phyloP scores from a whole-genome alignment of 2,888 invertebrate species.

The Hedya salicella region DNA sequence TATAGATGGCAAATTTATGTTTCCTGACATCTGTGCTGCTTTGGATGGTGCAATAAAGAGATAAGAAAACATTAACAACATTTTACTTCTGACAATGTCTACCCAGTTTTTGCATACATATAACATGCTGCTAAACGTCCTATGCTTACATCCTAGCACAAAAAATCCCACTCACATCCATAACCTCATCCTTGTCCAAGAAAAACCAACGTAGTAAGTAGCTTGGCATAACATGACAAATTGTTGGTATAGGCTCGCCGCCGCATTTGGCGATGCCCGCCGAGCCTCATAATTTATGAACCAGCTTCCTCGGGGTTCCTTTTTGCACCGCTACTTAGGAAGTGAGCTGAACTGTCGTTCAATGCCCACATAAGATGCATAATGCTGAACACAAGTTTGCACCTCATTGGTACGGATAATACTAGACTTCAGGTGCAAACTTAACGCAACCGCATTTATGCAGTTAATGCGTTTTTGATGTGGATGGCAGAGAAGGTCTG shows the following conservation, averaged over 20 bases:
- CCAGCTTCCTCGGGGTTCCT: slow-evolving; percentile 8
- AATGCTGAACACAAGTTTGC: not conserved
- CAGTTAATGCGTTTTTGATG: not conserved
- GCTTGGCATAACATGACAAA: slow-evolving; percentile 23
- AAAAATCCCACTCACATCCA: slow-evolving; percentile 17
- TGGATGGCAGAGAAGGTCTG: not conserved
- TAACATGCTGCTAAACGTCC: not conserved
- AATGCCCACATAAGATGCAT: not conserved
- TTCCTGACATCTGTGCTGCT: too few species aligned
- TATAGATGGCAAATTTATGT: too few species aligned
- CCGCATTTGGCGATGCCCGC: slow-evolving; percentile 24
- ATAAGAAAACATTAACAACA: too few species aligned
- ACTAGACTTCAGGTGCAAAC: not conserved
- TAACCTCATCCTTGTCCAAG: slow-evolving; percentile 6
- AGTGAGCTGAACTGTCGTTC: not conserved
- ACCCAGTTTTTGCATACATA: not conserved
- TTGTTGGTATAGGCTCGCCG: slow-evolving; percentile 6
- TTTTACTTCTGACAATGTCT: too few species aligned
- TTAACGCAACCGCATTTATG: not conserved
- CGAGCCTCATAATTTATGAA: slow-evolving; percentile 18
- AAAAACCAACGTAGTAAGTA: slow-evolving; percentile 24
- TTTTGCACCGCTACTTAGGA: slow-evolving; percentile 9
- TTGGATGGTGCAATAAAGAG: too few species aligned
- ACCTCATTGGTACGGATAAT: not conserved
- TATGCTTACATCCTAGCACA: not conserved